Base-by-base conservation (phyloP, 1,140 invertebrate genomes). In the Eupeodes corollae region DNA sequence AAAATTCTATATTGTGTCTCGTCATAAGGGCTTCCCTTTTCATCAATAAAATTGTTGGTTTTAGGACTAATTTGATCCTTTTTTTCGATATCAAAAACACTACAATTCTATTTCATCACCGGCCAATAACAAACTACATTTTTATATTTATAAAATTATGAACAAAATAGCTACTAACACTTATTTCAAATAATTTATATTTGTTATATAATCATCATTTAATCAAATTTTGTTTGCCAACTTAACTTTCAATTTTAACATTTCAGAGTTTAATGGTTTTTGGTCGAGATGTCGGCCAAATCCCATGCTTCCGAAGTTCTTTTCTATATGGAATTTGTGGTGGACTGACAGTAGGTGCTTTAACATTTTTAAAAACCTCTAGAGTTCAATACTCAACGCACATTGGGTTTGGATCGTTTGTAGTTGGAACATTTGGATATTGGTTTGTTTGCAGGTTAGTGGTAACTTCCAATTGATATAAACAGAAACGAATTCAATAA, bases 221-320 rank as follows among this genome's bases (percentile, higher is more conserved):
- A n/a, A n/a, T n/a, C 21, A 26, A 26, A 26, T 26, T 26, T 5
- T 26, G 21, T 26, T 26, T 26, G 8, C 3, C 21, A 26, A 5
- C 21, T 26, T 26, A 3, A 26, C 3, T 26, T 3, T 42, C 8
- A 31, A 34, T 50, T 37, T 32, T 1, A 19, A 59, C n/a, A n/a
- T n/a, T n/a, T n/a, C 49, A 66, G 63, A 47, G 54, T 8, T 19
- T 66, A 14, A 42, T 45, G 15, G 48, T 79, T 42, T 78, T 79
- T 57, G 76, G 76, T 2, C 67, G 70, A 47, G 74, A 80, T 57
- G 55, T 80, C 8, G 56, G 66, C 15, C 69, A 75, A 59, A 77
- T 80, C 33, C 79, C 79, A 13, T 81, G 79, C 59, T 79, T 80
- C 67, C 71, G 76, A 52, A 73, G 71, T 46, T 78, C 74, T 58